Evolutionary conservation across 1,140 invertebrate genomes (phyloP), one percentile per base, ranked within the genome.

Genomic region (Rhagoletis pomonella): DNA sequence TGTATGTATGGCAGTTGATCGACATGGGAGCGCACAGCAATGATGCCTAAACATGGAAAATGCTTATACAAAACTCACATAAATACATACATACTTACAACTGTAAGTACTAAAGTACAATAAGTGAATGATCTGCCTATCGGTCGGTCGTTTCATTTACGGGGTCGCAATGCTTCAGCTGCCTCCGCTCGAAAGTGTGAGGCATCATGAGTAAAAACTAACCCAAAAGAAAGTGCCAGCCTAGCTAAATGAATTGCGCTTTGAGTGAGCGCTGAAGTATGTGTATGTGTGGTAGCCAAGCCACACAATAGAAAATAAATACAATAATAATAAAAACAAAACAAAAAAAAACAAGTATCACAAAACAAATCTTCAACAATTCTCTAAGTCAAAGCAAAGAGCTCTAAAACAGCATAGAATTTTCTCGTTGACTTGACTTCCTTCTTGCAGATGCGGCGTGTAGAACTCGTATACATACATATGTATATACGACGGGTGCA

Each of bases 81-180:
- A 19, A 7, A 55, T 55, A 81, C 47, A n/a, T 29, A 29, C 29
- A 29, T 29, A 29, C 29, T 0, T 29, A 29, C 29, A 29, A 29
- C 29, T 29, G 19, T 39, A 67, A 67, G 12, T 42, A 67, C 64
- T 29, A 67, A 9, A 10, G 47, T 81, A 58, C 69, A 73, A 50
- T 42, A 81, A 55, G 73, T 81, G 73, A 81, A 81, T 81, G 73
- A 81, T 81, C 73, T 81, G 73, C 73, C 73, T 55, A 55, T 81
- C 73, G 73, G 47, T 29, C 29, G 29, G 29, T 81, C 73, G 47
- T 81, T 81, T 81, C 73, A 42, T 81, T 81, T 81, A n/a, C 73
- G 47, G 4, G 73, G 10, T 73, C 42, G 69, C 69, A 10, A 29
- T 29, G 44, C 47, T 81, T 55, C 73, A 81, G 73, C 73, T 81